Evolutionary conservation across 2,113 vertebrate species (phyloP), one percentile per base, ranked within the genome.

Genomic region (Osmerus mordax): DNA sequence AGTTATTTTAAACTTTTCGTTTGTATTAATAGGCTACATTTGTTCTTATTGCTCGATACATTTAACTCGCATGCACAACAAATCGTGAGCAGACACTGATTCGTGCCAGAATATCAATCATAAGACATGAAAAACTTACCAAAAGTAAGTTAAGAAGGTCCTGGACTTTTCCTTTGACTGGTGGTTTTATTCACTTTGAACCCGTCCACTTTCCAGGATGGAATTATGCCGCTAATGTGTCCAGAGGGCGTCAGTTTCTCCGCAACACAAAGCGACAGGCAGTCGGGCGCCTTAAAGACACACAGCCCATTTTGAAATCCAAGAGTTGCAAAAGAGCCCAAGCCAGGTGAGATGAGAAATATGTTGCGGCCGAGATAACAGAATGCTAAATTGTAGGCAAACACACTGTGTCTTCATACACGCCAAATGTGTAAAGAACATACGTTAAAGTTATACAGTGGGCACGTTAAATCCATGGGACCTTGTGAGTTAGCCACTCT

Each of bases 251-350:
- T 88, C 88, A 87, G 86, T 86, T 79, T 83, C 84, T 85, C 71
- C 80, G 69, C 84, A 81, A 83, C 86, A 84, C 77, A 87, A 84
- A 80, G 81, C 84, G 84, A 83, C 87, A 82, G 86, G 88, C 85
- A 78, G 84, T 79, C 86, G 69, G 84, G 77, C 89, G 88, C 86
- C 90, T 92, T 91, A 91, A 91, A 92, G 90, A 87, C 79, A 84
- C 86, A 89, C 81, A n/a, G 83, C 84, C 84, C 84, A 79, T 86
- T 89, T 89, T 88, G 81, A 70, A 23, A 13, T 3, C 64, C 58
- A 67, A 51, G 52, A 65, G 76, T 71, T 9, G 83, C 56, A 81
- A 74, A 60, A 53, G 28, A 69, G 63, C 61, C 13, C 74, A 74
- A 63, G 64, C 67, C 67, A 8, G 80, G 79, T 15, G 61, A 29